phyloP scores from a whole-genome alignment of 2,113 vertebrate genomes.

The Sphyrna mokarran region DNA sequence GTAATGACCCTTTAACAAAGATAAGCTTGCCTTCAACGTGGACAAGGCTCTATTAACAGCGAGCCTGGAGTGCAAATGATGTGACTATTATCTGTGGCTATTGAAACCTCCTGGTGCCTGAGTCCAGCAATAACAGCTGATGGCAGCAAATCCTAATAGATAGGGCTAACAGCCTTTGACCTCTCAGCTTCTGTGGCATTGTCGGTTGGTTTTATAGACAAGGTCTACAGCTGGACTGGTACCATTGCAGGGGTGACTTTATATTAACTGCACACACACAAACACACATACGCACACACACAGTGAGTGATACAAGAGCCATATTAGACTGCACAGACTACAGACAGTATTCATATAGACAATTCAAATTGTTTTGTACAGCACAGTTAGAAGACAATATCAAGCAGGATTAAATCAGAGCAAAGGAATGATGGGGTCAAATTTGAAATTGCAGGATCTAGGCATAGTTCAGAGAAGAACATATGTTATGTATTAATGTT shows the following conservation, averaged over 20 bases:
- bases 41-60: background rate
- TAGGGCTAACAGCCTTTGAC: background rate
- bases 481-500: too few species aligned
- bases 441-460: background rate
- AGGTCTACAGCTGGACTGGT: background rate
- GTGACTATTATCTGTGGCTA: background rate
- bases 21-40: background rate
- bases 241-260: background rate
- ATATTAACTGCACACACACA: background rate
- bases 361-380: background rate
- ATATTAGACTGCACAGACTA: too few species aligned
- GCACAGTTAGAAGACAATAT: background rate
- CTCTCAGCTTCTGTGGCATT: background rate
- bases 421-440: background rate
- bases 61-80: background rate
- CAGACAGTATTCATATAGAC: background rate
- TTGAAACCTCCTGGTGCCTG: background rate
- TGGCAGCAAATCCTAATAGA: background rate
- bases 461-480: background rate
- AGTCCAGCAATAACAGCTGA: background rate
- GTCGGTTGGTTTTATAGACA: background rate
- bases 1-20: conserved; percentile 10
- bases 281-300: background rate
- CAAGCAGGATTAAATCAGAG: background rate
- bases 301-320: background rate